phyloP scores from a whole-genome alignment of 2,888 invertebrate genomes.

The Rhorus exstirpatorius region DNA sequence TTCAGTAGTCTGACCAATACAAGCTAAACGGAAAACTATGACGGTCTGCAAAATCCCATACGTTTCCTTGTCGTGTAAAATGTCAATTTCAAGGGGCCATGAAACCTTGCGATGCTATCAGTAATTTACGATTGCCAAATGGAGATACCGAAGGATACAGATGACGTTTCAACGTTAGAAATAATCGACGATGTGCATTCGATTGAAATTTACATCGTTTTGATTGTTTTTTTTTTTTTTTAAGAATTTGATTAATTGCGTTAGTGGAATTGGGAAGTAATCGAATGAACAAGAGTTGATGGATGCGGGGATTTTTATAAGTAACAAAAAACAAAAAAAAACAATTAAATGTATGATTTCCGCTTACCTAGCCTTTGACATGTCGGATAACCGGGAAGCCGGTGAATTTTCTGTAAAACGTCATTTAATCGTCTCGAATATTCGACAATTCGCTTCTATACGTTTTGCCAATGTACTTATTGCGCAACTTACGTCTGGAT shows the following conservation, averaged over 20 bases:
- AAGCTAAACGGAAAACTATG: too few relatives aligned
- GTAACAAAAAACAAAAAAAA: background rate
- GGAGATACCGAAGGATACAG: background rate
- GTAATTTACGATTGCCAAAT: too few relatives aligned
- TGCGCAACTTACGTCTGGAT: slow-evolving; percentile 69
- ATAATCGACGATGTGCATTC: background rate
- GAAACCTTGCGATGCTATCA: too few relatives aligned
- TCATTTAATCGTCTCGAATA: slow-evolving; percentile 28
- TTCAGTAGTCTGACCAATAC: too few relatives aligned
- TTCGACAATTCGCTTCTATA: background rate
- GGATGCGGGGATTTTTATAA: background rate
- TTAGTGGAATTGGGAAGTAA: background rate
- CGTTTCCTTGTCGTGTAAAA: too few relatives aligned
- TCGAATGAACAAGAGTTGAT: background rate
- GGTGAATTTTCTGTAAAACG: slow-evolving; percentile 71
- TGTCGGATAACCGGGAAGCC: slow-evolving; percentile 72
- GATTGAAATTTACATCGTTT: background rate
- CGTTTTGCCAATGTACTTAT: background rate
- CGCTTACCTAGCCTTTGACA: slow-evolving; percentile 78
- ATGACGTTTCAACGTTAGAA: background rate
- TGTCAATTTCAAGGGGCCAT: too few relatives aligned
- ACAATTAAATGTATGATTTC: background rate
- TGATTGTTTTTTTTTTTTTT: background rate
- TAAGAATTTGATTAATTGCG: background rate
- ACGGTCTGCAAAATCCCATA: too few relatives aligned